These are phyloP conservation scores for Psix sp. DNA, from an alignment of 1,140 invertebrate genomes.

Conservation along the genomic window DNA sequence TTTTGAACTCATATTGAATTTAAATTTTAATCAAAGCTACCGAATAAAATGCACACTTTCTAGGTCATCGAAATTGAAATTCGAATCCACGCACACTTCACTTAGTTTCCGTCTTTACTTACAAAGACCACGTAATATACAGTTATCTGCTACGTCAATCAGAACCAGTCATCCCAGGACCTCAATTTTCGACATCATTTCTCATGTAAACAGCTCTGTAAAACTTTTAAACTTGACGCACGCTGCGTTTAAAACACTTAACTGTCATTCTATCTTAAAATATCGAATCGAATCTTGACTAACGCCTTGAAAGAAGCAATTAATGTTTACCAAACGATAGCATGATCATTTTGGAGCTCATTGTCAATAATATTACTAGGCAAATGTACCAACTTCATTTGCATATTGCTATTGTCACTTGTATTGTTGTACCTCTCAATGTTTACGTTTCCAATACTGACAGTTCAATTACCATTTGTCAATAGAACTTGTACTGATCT, in stretches of 20 bases:
- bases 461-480: conserved; percentile 53
- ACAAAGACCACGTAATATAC: conserved; percentile 8
- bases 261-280: conserved; percentile 20
- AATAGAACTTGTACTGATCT: conserved; percentile 22
- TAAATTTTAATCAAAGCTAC: too few relatives aligned
- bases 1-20: too few relatives aligned
- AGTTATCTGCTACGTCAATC: conserved; percentile 10
- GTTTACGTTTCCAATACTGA: conserved; percentile 43
- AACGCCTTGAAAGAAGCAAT: conserved; percentile 2
- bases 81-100: background rate
- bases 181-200: conserved; percentile 12
- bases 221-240: background rate
- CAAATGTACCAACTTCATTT: conserved; percentile 40
- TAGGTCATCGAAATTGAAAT: conserved; percentile 7
- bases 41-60: conserved; percentile 2
- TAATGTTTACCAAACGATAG: conserved; percentile 23
- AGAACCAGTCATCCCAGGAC: background rate
- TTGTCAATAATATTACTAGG: conserved; percentile 23
- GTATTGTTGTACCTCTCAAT: conserved; percentile 21
- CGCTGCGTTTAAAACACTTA: conserved; percentile 4
- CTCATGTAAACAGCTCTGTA: conserved; percentile 19
- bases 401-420: conserved; percentile 50
- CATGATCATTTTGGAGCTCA: conserved; percentile 30
- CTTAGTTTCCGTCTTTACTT: conserved; percentile 10
- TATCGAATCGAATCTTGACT: conserved; percentile 3